Evolutionary conservation across 2,888 invertebrate genomes (phyloP).

Genomic region (Actias luna): DNA sequence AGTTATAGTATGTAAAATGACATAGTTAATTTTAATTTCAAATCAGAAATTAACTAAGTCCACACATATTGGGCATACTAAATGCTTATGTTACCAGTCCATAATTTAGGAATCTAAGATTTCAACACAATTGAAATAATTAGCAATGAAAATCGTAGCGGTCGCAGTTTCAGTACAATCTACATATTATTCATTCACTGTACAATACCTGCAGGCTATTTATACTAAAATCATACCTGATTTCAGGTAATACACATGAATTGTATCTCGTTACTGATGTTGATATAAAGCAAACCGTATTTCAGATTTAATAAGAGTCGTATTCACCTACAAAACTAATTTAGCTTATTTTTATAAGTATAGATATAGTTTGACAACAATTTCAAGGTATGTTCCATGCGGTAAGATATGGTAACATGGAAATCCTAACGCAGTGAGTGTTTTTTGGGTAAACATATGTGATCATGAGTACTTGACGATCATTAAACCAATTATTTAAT

Average conservation of each 20-base stretch:
- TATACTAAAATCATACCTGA: not conserved
- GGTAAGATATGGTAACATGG: too few species aligned
- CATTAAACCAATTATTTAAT: too few species aligned
- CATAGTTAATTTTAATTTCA: too few species aligned
- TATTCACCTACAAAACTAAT: too few species aligned
- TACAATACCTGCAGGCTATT: not conserved
- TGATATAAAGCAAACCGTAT: not conserved
- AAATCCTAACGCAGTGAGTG: too few species aligned
- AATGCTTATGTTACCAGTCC: conserved; percentile 3
- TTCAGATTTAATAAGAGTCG: not conserved
- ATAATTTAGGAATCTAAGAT: conserved; percentile 10
- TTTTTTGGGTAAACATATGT: too few species aligned
- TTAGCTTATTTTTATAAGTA: too few species aligned
- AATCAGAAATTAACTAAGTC: too few species aligned
- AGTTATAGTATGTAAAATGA: too few species aligned
- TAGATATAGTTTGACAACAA: too few species aligned
- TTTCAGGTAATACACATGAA: not conserved
- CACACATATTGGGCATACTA: not conserved
- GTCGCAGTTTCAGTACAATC: not conserved
- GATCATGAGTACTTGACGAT: too few species aligned
- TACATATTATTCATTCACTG: conserved; percentile 2
- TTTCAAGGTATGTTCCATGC: too few species aligned
- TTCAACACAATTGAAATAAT: conserved; percentile 18
- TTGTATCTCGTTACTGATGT: not conserved
- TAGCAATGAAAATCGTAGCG: conserved; percentile 8